Percentiles rank a stretch among this genome's conserved stretches.
Conservation (phyloP, 2,888 invertebrate species). For the Lordiphosa andalusiaca region DNA sequence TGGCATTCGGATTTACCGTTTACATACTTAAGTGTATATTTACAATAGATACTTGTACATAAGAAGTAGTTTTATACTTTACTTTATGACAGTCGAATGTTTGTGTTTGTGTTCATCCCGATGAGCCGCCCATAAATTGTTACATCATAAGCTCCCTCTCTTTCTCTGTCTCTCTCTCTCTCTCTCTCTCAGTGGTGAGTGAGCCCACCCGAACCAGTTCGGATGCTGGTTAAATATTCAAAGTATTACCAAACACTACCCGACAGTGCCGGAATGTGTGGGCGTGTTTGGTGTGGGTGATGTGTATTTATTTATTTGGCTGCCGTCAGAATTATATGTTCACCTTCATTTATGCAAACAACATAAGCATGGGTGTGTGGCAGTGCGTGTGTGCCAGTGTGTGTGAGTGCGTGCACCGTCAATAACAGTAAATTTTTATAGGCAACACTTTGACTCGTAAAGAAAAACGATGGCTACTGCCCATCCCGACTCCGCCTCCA, state of each 20-base stretch:
- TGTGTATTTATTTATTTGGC: constrained; percentile 17
- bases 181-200: not conserved
- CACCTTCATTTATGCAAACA: constrained; percentile 62
- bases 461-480: constrained; percentile 53
- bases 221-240: constrained; percentile 50
- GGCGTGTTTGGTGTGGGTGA: not conserved
- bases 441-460: constrained; percentile 60
- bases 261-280: constrained; percentile 22
- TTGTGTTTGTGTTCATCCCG: constrained; percentile 52
- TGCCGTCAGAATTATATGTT: constrained; percentile 49
- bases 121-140: constrained; percentile 54
- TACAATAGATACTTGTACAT: constrained; percentile 16
- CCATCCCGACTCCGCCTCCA: not conserved
- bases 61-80: constrained; percentile 28
- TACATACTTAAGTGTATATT: not conserved
- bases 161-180: constrained; percentile 2
- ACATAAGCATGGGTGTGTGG: constrained; percentile 30
- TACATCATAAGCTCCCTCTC: constrained; percentile 54
- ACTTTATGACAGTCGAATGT: constrained; percentile 41
- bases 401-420: constrained; percentile 18
- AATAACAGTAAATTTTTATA: constrained; percentile 60
- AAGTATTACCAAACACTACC: constrained; percentile 54
- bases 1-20: too few species aligned
- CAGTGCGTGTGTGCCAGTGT: constrained; percentile 10
- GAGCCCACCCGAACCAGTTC: constrained; percentile 2